Evolutionary conservation across 2,113 vertebrate genomes (phyloP), one percentile per base, ranked within the genome.

Genomic region (Beaufortia kweichowensis): DNA sequence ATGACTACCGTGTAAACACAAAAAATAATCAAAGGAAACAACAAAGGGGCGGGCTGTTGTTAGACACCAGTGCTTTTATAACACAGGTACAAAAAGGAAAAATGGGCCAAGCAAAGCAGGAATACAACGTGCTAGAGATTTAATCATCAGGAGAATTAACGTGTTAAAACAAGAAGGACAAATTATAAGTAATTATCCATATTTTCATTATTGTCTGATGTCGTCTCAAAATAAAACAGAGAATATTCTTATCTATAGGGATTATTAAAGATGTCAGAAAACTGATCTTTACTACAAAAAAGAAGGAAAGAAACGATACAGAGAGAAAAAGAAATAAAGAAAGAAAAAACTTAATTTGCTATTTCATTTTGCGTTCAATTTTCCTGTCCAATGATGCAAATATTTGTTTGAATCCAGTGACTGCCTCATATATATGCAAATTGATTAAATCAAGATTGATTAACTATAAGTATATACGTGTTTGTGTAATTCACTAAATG

Each of bases 381-480:
- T 90, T 87, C 85, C 89, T 90, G 87, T 86, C 88, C 85, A 91
- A 85, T 85, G 86, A 14, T 81, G 85, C 82, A 86, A 81, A 46
- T n/a, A 83, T 81, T 87, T 89, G 86, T 92, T 92, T 91, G 88
- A 89, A 84, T 88, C 87, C 89, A 90, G 88, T 91, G 91, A 92
- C 93, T 93, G 92, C 91, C 90, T 94, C 86, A 91, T 87, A 39
- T n/a, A n/a, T n/a, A n/a, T n/a, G n/a, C n/a, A n/a, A 90, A 81
- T 68, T 91, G 91, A 93, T 94, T 94, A 93, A 94, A 88, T 84
- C 85, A 88, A 84, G 89, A 88, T 89, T 82, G 87, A 92, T 93
- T 90, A 93, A 90, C 86, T 86, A 84, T 85, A 82, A 88, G 24
- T 31, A 2, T 68, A 28, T 50, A 48, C 14, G 35, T 39, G 35